Evolutionary conservation across 2,797 vertebrate species (phyloP).

Genomic region (Todus mexicanus): DNA sequence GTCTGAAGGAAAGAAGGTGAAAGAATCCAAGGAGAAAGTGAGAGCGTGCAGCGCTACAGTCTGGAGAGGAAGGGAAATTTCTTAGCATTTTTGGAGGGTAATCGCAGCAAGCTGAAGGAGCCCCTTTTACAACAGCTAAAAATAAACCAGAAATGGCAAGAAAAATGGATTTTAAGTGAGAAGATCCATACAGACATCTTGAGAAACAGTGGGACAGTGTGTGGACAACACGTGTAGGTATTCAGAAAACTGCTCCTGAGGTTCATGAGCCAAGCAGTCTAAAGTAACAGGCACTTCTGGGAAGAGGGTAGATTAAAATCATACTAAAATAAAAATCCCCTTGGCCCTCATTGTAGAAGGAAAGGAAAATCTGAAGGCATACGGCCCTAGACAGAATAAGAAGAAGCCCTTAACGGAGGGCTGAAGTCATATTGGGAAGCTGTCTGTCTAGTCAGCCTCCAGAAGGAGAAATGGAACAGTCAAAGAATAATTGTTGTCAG

Average conservation of each 20-base stretch:
- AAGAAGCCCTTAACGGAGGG: neutral
- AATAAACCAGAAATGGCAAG: neutral
- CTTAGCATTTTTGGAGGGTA: neutral
- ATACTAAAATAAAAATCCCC: neutral
- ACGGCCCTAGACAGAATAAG: neutral
- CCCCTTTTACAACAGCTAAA: neutral
- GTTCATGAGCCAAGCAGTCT: neutral
- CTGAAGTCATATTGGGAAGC: neutral
- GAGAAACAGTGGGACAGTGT: neutral
- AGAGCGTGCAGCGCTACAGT: neutral
- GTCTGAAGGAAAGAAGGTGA: neutral
- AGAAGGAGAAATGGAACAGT: neutral
- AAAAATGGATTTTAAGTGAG: neutral
- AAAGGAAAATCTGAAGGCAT: neutral
- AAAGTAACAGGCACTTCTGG: neutral
- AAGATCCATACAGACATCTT: neutral
- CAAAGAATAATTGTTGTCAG: neutral
- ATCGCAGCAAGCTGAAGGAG: neutral
- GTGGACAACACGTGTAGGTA: neutral
- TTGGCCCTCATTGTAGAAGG: neutral
- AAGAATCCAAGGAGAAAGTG: neutral
- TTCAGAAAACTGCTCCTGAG: neutral
- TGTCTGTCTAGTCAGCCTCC: neutral
- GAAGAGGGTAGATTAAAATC: neutral
- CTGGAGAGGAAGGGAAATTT: neutral